These are phyloP conservation scores for Gadus macrocephalus DNA, from an alignment of 2,113 vertebrate genomes.

Conservation along the genomic window DNA sequence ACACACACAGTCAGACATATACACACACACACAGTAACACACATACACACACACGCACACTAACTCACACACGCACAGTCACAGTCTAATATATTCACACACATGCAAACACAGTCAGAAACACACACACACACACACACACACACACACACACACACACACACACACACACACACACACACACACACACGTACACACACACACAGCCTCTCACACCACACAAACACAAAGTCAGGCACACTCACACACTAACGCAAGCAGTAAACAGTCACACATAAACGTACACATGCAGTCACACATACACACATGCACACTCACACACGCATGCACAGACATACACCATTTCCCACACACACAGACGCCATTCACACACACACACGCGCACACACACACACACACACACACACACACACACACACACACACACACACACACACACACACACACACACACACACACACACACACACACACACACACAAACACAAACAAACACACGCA, in stretches of 20 bases:
- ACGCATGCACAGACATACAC: background rate
- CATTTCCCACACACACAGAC: background rate
- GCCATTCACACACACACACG: background rate
- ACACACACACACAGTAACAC: too few species aligned
- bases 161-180: slow-evolving; percentile 5
- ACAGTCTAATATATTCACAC: slow-evolving; percentile 2
- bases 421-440: background rate
- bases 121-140: background rate
- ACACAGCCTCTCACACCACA: background rate
- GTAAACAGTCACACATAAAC: background rate
- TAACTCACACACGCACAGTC: background rate
- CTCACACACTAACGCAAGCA: background rate
- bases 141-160: background rate
- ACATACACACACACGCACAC: background rate
- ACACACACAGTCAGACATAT: background rate
- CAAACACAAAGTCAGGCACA: slow-evolving; percentile 9
- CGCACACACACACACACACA: slow-evolving; percentile 1
- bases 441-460: background rate
- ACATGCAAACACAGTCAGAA: slow-evolving; percentile 1
- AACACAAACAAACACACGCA: background rate
- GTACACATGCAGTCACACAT: slow-evolving; percentile 5
- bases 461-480: background rate
- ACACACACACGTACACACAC: background rate
- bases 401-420: slow-evolving; percentile 1
- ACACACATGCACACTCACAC: background rate